Evolutionary conservation across 2,797 vertebrate species (phyloP).

Genomic region (Oreochromis grahami): DNA sequence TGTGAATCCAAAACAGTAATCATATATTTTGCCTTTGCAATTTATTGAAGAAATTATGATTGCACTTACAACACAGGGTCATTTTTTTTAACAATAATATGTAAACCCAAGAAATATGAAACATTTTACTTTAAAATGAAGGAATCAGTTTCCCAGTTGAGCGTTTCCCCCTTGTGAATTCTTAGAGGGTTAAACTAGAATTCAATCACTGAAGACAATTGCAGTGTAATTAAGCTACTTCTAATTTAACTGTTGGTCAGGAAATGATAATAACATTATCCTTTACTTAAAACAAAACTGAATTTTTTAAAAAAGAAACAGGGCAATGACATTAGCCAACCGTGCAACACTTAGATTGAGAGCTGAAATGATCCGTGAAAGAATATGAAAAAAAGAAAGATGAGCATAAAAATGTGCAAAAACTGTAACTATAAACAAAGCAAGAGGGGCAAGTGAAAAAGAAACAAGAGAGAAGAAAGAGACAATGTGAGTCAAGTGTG

Average conservation of each 20-base stretch:
- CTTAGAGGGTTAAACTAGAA: constrained; percentile 46
- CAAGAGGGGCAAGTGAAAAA: constrained; percentile 6
- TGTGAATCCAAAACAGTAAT: neutral
- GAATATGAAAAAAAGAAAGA: constrained; percentile 12
- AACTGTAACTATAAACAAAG: constrained; percentile 18
- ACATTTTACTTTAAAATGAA: constrained; percentile 8
- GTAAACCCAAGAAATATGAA: neutral
- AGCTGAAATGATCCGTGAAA: neutral
- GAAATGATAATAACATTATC: constrained; percentile 57
- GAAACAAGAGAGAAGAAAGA: neutral
- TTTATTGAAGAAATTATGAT: constrained; percentile 1
- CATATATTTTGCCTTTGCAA: neutral
- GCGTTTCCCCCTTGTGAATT: constrained; percentile 11
- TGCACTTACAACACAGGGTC: neutral
- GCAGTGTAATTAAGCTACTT: constrained; percentile 63
- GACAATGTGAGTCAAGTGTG: constrained; percentile 38
- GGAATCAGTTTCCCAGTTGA: constrained; percentile 19
- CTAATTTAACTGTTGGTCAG: constrained; percentile 61
- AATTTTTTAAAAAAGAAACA: constrained; percentile 24
- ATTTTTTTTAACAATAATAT: neutral
- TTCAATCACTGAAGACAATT: constrained; percentile 67
- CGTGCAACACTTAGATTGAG: neutral
- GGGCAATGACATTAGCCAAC: constrained; percentile 2
- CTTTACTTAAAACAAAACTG: constrained; percentile 52
- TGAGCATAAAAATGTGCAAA: constrained; percentile 14